Evolutionary conservation across 2,113 vertebrate species (phyloP), one percentile per base, ranked within the genome.

Genomic region (Psittacara wagleri): DNA sequence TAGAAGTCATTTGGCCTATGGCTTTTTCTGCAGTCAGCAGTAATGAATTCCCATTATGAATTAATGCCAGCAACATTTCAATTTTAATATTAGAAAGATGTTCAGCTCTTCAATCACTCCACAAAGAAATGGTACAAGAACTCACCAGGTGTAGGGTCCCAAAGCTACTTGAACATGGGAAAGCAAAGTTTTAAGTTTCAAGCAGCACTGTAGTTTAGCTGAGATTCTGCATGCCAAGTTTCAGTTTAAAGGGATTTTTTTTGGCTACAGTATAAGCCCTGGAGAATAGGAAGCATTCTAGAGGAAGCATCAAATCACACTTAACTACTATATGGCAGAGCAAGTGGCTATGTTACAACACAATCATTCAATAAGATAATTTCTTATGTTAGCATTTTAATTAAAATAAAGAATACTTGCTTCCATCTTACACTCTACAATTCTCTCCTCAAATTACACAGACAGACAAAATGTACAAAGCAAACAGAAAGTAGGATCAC

Each of bases 281-380:
- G 72, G 95, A 97, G 97, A 97, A 96, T 83, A 94, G 67, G 70
- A 96, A 82, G 52, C 88, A 44, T 97, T 91, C 79, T 96, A 97
- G 92, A 96, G 96, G 94, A 97, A 75, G 52, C 94, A 96, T 97
- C 97, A 97, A 98, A 97, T 97, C 97, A 96, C 94, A 96, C 95
- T 98, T 98, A 98, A 97, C 97, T 97, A 91, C 81, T 91, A 46
- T 76, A 95, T 93, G 93, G 96, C 94, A 96, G 87, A 97, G 75
- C 73, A 96, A 96, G 96, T 93, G 88, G 85, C 91, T 96, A 61
- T 84, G 88, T 93, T 96, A 95, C 89, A 97, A 96, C 75, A 86
- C 93, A 93, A 95, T 98, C 84, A 95, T 57, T 98, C 97, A 97
- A 85, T 89, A 87, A 77, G 93, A 95, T 95, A 89, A 78, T 86